phyloP scores from a whole-genome alignment of 2,888 invertebrate genomes.

The Alviniconcha strummeri region DNA sequence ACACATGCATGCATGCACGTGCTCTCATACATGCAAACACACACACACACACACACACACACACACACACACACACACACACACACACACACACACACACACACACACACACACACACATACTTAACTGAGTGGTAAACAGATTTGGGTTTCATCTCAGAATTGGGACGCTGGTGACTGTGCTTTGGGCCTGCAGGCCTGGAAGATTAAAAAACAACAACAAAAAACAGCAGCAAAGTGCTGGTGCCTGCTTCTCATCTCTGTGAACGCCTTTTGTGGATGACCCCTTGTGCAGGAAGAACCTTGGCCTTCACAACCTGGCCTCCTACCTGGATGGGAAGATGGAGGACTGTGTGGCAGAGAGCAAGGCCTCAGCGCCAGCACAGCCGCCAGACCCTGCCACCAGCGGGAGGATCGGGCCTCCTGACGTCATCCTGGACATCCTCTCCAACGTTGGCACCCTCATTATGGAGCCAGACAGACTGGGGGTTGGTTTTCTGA shows the following conservation, averaged over 20 bases:
- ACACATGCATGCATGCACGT: neutral
- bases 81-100: no score
- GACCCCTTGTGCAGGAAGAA: conserved; percentile 28
- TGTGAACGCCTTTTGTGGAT: no score
- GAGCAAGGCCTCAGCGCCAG: neutral
- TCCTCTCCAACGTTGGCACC: conserved; percentile 79
- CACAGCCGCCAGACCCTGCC: conserved; percentile 4
- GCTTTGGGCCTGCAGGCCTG: no score
- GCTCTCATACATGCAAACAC: neutral
- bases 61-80: no score
- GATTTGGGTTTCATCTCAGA: neutral
- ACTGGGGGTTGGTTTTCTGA: conserved; percentile 77
- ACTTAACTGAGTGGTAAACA: neutral
- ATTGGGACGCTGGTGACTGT: no score
- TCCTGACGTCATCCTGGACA: conserved; percentile 76
- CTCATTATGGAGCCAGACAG: conserved; percentile 82
- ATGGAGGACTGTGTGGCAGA: conserved; percentile 37
- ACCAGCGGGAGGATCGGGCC: conserved; percentile 74
- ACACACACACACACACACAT: neutral
- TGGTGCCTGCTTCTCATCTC: no score
- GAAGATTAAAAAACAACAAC: no score
- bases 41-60: conserved; percentile 3
- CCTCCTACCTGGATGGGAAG: conserved; percentile 28
- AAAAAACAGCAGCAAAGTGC: no score
- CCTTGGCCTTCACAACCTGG: conserved; percentile 33